These are phyloP conservation scores for Anthrax anthrax DNA, from an alignment of 2,888 invertebrate species.

Conservation along the genomic window DNA sequence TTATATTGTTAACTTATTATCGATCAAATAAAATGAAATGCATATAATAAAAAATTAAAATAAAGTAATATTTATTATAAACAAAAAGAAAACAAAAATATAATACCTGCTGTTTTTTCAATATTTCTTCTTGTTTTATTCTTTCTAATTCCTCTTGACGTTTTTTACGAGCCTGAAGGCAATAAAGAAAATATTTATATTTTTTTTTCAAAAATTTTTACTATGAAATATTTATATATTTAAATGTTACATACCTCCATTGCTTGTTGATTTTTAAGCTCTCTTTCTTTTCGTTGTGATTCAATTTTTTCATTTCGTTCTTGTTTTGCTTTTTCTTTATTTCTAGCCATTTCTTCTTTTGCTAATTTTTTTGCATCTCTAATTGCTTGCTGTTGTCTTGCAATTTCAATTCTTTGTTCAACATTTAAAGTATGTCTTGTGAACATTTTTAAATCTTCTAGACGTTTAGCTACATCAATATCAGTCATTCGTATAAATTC, in stretches of 20 bases:
- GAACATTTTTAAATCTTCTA: conserved; percentile 52
- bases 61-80: conserved; percentile 1
- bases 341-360: conserved; percentile 44
- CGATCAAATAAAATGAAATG: not conserved
- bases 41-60: not conserved
- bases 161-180: conserved; percentile 63
- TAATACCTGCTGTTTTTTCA: conserved; percentile 70
- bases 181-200: no score
- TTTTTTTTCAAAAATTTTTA: no score
- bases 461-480: conserved; percentile 60
- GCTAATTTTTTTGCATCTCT: conserved; percentile 62
- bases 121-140: conserved; percentile 69
- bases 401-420: conserved; percentile 63
- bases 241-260: conserved; percentile 51
- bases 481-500: conserved; percentile 67
- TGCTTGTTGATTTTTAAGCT: conserved; percentile 69
- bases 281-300: conserved; percentile 64
- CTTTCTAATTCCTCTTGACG: conserved; percentile 76
- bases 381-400: conserved; percentile 54
- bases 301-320: conserved; percentile 74
- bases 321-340: conserved; percentile 38
- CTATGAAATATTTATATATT: not conserved
- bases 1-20: no score
- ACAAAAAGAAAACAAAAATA: conserved; percentile 6
- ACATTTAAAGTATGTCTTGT: conserved; percentile 51